These are phyloP conservation scores for Dicranocentrus wangi DNA, from an alignment of 2,888 invertebrate species.

Conservation along the genomic window DNA sequence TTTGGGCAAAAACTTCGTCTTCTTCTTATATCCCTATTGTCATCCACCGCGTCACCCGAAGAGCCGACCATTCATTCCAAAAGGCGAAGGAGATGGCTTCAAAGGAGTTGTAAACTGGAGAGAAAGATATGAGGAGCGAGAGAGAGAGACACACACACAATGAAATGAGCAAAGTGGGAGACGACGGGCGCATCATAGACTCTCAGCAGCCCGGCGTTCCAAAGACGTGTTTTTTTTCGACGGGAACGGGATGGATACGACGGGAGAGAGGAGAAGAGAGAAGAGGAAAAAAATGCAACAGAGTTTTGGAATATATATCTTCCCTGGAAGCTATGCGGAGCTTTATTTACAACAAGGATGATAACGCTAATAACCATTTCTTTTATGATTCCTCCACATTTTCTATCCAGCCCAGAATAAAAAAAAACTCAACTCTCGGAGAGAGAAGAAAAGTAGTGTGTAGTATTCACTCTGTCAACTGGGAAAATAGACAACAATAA, in stretches of 20 bases:
- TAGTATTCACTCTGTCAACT: neutral
- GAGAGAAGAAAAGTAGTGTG: neutral
- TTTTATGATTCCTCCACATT: constrained; percentile 64
- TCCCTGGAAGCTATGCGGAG: constrained; percentile 3
- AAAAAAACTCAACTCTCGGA: neutral
- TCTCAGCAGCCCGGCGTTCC: too few species aligned
- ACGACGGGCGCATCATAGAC: too few species aligned
- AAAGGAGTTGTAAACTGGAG: constrained; percentile 43
- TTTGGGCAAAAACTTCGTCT: too few species aligned
- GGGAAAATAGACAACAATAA: constrained; percentile 11
- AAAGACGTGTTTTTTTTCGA: too few species aligned
- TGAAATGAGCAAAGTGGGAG: constrained; percentile 53
- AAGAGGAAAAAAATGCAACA: constrained; percentile 13
- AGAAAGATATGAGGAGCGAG: too few species aligned
- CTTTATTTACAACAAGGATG: constrained; percentile 29
- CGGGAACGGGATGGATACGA: too few species aligned
- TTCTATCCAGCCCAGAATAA: neutral
- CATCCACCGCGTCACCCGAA: too few species aligned
- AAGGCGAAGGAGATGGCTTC: constrained; percentile 3
- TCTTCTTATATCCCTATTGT: too few species aligned
- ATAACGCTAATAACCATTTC: constrained; percentile 71
- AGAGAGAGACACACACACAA: too few species aligned
- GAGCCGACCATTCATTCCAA: neutral
- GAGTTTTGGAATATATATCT: constrained; percentile 2
- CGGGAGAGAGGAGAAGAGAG: too few species aligned